These are phyloP conservation scores for Chelon labrosus DNA, from an alignment of 2,797 vertebrate genomes.

Conservation along the genomic window DNA sequence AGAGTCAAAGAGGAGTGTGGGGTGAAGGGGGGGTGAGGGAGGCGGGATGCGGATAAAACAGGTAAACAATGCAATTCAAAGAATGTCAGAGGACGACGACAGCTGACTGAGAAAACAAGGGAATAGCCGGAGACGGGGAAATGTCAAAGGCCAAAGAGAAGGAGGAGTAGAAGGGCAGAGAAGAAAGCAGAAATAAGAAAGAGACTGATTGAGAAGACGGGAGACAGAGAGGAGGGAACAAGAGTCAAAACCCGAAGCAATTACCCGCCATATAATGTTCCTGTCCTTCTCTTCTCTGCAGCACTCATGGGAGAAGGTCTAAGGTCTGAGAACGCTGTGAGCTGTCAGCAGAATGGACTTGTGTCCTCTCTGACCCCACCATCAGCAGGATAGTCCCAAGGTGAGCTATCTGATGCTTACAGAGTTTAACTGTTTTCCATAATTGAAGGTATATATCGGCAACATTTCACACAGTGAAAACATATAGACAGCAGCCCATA, in stretches of 20 bases:
- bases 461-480: not conserved
- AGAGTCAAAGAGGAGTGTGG: conserved; percentile 22
- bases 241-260: conserved; percentile 51
- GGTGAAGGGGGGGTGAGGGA: conserved; percentile 1
- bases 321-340: conserved; percentile 25
- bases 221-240: conserved; percentile 11
- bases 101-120: conserved; percentile 38
- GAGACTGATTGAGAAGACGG: conserved; percentile 29
- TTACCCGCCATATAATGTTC: conserved; percentile 33
- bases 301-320: conserved; percentile 25
- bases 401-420: conserved; percentile 11
- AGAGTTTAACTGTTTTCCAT: conserved; percentile 9
- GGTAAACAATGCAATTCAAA: conserved; percentile 66
- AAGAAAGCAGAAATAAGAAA: conserved; percentile 31
- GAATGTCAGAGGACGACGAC: conserved; percentile 52
- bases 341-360: conserved; percentile 32
- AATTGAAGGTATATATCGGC: not conserved
- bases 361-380: conserved; percentile 26
- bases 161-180: not conserved
- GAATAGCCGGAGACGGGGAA: conserved; percentile 40
- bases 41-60: conserved; percentile 19
- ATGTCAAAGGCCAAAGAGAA: conserved; percentile 45
- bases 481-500: not conserved
- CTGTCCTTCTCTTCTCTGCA: conserved; percentile 15
- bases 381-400: conserved; percentile 12